phyloP scores from a whole-genome alignment of 2,113 vertebrate species.

The Salvelinus namaycush region DNA sequence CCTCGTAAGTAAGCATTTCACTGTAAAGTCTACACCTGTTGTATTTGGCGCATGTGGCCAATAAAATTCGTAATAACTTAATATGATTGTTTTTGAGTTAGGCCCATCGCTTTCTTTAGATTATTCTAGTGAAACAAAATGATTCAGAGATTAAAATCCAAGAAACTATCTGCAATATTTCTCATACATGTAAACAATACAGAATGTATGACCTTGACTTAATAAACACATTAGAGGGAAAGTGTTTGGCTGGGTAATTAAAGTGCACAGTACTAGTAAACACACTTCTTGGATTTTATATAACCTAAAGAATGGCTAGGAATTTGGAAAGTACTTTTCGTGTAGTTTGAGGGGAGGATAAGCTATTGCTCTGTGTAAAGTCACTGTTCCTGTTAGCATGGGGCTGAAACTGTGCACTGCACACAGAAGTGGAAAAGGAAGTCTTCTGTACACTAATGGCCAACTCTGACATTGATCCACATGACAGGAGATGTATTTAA shows the following conservation, averaged over 20 bases:
- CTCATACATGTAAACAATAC: too few relatives aligned
- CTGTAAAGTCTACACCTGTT: too few relatives aligned
- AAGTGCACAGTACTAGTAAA: too few relatives aligned
- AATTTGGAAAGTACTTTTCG: neutral
- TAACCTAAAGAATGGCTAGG: neutral
- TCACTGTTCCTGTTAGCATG: slow-evolving; percentile 10
- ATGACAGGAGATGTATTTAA: neutral
- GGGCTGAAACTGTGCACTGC: neutral
- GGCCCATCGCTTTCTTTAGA: neutral
- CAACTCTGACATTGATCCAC: slow-evolving; percentile 1
- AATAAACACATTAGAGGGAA: neutral
- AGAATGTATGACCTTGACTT: too few relatives aligned
- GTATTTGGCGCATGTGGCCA: too few relatives aligned
- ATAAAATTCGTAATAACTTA: neutral
- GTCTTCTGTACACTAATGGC: neutral
- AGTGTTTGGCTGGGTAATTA: too few relatives aligned
- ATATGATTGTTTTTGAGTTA: neutral
- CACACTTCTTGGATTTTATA: too few relatives aligned
- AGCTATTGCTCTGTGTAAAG: slow-evolving; percentile 10
- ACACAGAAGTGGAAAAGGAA: neutral
- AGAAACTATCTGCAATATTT: too few relatives aligned
- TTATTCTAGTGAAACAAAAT: neutral
- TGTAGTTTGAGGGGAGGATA: neutral
- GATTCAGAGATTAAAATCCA: too few relatives aligned
- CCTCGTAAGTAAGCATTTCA: too few relatives aligned